Evolutionary conservation across 2,888 invertebrate genomes (phyloP).

Genomic region (Chelonus formosanus): DNA sequence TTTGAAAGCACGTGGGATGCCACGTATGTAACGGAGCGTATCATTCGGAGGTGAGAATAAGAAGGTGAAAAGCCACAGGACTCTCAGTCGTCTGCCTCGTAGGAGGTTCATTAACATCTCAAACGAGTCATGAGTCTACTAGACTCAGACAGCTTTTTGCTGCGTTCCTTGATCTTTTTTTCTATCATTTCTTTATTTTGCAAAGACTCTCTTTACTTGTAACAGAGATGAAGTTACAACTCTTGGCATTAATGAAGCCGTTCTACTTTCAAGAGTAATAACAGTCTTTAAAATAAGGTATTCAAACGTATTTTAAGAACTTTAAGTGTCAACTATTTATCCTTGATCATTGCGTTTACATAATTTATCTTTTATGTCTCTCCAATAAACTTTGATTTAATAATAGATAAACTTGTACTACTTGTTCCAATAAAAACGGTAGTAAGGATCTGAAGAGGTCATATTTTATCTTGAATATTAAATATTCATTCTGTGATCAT

Average conservation of each 20-base stretch:
- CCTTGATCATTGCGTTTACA: no score
- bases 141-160: conserved; percentile 17
- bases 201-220: neutral
- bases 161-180: conserved; percentile 1
- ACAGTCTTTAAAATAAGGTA: no score
- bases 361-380: no score
- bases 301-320: no score
- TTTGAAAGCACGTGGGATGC: conserved; percentile 37
- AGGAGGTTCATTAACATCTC: conserved; percentile 52
- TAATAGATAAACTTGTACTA: no score
- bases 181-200: conserved; percentile 8
- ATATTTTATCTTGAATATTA: no score
- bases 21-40: conserved; percentile 44
- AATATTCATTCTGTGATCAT: no score
- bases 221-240: neutral
- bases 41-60: conserved; percentile 45
- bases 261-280: conserved; percentile 10
- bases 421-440: no score
- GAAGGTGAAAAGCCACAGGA: conserved; percentile 43
- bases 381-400: no score
- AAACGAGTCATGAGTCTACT: conserved; percentile 38
- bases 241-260: conserved; percentile 16
- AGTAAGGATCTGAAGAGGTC: no score
- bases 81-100: conserved; percentile 33
- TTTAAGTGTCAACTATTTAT: no score